These are phyloP conservation scores for Actinemys pallida DNA, from an alignment of 2,113 vertebrate species.

Conservation along the genomic window DNA sequence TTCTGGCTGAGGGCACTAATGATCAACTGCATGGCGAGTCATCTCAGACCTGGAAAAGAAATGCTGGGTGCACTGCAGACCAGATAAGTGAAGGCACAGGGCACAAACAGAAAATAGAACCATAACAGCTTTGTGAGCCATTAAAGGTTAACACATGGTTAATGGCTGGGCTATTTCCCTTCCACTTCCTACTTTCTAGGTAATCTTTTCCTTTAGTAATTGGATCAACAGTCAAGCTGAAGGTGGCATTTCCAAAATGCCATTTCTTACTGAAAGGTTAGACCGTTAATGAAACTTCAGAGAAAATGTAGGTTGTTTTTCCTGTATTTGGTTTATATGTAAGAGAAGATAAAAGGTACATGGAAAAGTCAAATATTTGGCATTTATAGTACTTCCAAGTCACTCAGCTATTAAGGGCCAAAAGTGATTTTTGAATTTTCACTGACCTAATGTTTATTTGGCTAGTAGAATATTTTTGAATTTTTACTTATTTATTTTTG, in stretches of 20 bases:
- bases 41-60: not conserved
- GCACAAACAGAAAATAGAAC: not conserved
- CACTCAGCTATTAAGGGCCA: not conserved
- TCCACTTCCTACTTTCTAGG: not conserved
- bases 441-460: not conserved
- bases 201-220: conserved; percentile 32
- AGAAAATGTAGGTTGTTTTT: not conserved
- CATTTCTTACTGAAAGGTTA: conserved; percentile 48
- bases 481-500: not conserved
- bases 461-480: not conserved
- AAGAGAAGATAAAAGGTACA: not conserved
- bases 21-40: not conserved
- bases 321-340: not conserved
- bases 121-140: not conserved
- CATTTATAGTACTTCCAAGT: not conserved
- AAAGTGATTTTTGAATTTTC: not conserved
- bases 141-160: not conserved
- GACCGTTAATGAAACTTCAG: conserved; percentile 19
- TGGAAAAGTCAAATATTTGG: not conserved
- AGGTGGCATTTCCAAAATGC: conserved; percentile 60
- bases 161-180: not conserved
- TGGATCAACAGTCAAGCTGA: conserved; percentile 38
- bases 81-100: not conserved
- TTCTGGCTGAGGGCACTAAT: not conserved
- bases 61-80: not conserved